phyloP scores from a whole-genome alignment of 2,113 vertebrate genomes.

The Ramphastos sulfuratus region DNA sequence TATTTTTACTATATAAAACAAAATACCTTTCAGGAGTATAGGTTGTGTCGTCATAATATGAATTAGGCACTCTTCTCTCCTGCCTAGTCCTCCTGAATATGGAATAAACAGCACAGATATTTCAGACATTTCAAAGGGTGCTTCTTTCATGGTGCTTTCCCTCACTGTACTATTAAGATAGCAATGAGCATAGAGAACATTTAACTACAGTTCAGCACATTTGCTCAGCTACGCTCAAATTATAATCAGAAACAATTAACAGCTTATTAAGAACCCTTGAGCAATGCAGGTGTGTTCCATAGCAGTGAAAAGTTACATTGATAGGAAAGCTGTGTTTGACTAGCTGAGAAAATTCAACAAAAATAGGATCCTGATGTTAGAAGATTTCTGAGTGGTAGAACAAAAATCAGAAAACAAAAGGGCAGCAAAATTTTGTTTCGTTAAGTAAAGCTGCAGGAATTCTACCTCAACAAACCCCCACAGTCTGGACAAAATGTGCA shows the following conservation, averaged over 20 bases:
- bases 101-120: slow-evolving; percentile 70
- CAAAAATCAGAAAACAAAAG: neutral
- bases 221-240: neutral
- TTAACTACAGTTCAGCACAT: neutral
- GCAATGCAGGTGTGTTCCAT: neutral
- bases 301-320: neutral
- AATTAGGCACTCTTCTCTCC: slow-evolving; percentile 81
- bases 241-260: neutral
- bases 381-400: neutral
- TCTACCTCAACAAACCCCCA: neutral
- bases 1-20: slow-evolving; percentile 51
- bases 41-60: slow-evolving; percentile 76
- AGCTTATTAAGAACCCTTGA: neutral
- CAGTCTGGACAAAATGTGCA: neutral
- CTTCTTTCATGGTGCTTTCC: neutral
- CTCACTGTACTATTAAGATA: neutral
- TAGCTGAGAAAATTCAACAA: neutral
- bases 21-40: slow-evolving; percentile 84
- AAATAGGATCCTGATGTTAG: neutral
- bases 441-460: neutral
- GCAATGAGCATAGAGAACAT: neutral
- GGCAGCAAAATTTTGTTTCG: neutral
- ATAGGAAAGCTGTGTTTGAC: neutral
- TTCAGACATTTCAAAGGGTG: slow-evolving; percentile 45
- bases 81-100: slow-evolving; percentile 79